These are phyloP conservation scores for Spodoptera frugiperda DNA, from an alignment of 1,140 invertebrate genomes.

Conservation along the genomic window DNA sequence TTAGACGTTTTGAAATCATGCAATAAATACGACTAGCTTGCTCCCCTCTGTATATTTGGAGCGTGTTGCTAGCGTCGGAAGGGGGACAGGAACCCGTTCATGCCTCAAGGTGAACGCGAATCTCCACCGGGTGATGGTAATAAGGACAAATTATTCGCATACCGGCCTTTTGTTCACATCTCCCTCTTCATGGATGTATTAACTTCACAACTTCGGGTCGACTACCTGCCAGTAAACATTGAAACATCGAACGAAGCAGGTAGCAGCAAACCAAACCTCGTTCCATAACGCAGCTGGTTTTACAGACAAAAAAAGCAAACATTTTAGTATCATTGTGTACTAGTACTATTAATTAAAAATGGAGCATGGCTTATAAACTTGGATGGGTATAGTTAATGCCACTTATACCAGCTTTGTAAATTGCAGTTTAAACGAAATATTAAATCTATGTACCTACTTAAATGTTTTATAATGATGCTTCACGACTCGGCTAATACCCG, in stretches of 20 bases:
- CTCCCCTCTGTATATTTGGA: constrained; percentile 50
- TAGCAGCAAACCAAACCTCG: constrained; percentile 49
- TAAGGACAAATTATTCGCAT: constrained; percentile 78
- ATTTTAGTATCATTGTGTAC: not conserved
- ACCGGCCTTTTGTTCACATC: constrained; percentile 76
- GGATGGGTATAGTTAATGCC: too few species aligned
- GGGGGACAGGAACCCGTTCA: constrained; percentile 69
- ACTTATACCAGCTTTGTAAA: too few species aligned
- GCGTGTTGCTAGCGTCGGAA: constrained; percentile 37
- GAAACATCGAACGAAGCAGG: constrained; percentile 59
- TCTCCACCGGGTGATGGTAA: constrained; percentile 68
- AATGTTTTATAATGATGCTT: too few species aligned
- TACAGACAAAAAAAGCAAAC: not conserved
- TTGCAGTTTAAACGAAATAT: too few species aligned
- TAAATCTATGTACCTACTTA: too few species aligned
- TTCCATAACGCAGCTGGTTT: constrained; percentile 18
- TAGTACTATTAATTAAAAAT: too few species aligned
- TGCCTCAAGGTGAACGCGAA: constrained; percentile 73
- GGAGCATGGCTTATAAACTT: too few species aligned
- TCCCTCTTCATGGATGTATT: constrained; percentile 70
- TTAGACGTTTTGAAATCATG: constrained; percentile 34
- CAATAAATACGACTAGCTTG: constrained; percentile 48
- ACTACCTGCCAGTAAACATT: constrained; percentile 64
- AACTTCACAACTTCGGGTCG: constrained; percentile 61
- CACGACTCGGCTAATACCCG: too few species aligned